Conservation (phyloP, 2,888 invertebrate species). For the Temnothorax ravouxi region DNA sequence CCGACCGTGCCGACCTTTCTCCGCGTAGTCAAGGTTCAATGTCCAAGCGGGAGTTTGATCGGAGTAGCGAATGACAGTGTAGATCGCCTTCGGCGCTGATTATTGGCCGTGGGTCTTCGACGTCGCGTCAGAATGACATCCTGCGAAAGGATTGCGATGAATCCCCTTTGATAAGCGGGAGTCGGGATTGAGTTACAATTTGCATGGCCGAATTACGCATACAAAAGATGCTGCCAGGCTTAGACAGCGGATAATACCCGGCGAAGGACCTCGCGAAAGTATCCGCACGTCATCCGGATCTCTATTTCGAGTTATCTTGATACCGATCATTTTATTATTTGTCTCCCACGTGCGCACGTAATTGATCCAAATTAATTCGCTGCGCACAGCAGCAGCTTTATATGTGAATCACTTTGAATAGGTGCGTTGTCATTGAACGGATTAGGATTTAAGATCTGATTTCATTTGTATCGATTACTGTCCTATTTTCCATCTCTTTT, state of each 20-base stretch:
- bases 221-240: slow-evolving; percentile 37
- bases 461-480: neutral
- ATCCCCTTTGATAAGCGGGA: slow-evolving; percentile 44
- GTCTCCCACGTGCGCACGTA: neutral
- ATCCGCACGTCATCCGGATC: slow-evolving; percentile 31
- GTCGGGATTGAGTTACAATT: slow-evolving; percentile 36
- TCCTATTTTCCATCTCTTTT: neutral
- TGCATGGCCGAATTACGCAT: slow-evolving; percentile 51
- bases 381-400: neutral
- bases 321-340: neutral
- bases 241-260: slow-evolving; percentile 39
- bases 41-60: slow-evolving; percentile 61
- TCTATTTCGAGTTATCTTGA: slow-evolving; percentile 19
- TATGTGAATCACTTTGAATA: neutral
- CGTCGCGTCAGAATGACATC: slow-evolving; percentile 16
- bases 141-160: slow-evolving; percentile 47
- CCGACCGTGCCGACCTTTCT: slow-evolving; percentile 59
- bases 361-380: slow-evolving; percentile 37
- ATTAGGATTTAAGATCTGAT: slow-evolving; percentile 26
- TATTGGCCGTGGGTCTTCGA: slow-evolving; percentile 40
- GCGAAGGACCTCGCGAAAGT: slow-evolving; percentile 27
- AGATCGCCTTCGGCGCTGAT: slow-evolving; percentile 60
- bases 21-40: slow-evolving; percentile 69
- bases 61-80: slow-evolving; percentile 40
- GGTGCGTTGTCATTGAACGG: neutral